A percentile compares a stretch with the other conserved stretches of the same genome.
phyloP scores from a whole-genome alignment of 2,113 vertebrate species.

The Scatophagus argus region DNA sequence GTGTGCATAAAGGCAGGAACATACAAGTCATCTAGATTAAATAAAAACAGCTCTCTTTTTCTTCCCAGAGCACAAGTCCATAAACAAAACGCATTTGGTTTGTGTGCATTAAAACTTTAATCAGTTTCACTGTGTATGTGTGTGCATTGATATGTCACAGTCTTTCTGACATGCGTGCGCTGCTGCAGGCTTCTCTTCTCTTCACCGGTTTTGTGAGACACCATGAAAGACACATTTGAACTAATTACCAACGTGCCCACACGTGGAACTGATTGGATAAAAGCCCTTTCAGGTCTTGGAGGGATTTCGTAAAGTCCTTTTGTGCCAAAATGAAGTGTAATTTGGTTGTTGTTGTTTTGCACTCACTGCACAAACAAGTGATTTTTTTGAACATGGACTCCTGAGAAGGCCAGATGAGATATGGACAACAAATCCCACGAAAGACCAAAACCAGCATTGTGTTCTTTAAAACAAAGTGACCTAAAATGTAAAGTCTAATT shows the following conservation, averaged over 20 bases:
- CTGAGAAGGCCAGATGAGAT: neutral
- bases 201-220: neutral
- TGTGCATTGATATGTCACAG: neutral
- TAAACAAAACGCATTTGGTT: conserved; percentile 66
- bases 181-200: conserved; percentile 11
- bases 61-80: no score
- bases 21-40: conserved; percentile 77
- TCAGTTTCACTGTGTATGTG: conserved; percentile 33
- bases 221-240: neutral
- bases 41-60: conserved; percentile 50
- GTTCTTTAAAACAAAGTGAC: neutral
- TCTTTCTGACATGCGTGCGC: neutral
- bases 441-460: neutral
- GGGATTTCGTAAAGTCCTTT: neutral
- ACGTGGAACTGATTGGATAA: neutral
- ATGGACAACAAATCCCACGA: neutral
- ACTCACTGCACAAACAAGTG: neutral
- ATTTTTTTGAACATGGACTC: neutral
- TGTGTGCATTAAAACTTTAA: conserved; percentile 66
- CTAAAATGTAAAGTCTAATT: no score
- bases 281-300: neutral
- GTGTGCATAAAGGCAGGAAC: conserved; percentile 73
- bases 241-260: conserved; percentile 15
- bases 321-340: neutral
- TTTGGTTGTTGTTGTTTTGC: neutral